Conservation (phyloP, 2,888 invertebrate genomes). For the Caenorhabditis drosophilae region DNA sequence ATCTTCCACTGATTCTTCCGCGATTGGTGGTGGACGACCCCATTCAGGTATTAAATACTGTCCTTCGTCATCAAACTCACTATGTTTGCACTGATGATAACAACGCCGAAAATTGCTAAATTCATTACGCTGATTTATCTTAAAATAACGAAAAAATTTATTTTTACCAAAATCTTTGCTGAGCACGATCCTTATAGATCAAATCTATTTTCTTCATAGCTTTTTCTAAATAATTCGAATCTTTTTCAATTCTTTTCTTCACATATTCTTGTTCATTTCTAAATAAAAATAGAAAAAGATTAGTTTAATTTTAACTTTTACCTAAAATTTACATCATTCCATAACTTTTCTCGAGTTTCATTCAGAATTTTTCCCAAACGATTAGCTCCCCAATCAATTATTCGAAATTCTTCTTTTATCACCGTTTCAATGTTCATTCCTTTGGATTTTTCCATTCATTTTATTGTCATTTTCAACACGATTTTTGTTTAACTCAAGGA, state of each 20-base stretch:
- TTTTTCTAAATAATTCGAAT: constrained; percentile 9
- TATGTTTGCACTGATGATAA: background rate
- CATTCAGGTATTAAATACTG: constrained; percentile 19
- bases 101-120: background rate
- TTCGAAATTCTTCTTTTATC: too few relatives aligned
- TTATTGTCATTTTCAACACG: too few relatives aligned
- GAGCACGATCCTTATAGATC: constrained; percentile 29
- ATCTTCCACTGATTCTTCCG: background rate
- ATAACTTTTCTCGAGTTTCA: constrained; percentile 17
- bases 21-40: constrained; percentile 15
- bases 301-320: too few relatives aligned
- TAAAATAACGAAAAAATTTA: background rate
- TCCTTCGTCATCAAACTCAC: background rate
- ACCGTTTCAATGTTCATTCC: background rate
- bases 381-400: too few relatives aligned
- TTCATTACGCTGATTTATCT: background rate
- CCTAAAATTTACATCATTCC: constrained; percentile 12
- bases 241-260: constrained; percentile 6
- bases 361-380: constrained; percentile 24
- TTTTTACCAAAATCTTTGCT: constrained; percentile 6
- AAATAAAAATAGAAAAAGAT: background rate
- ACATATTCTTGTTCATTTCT: constrained; percentile 22
- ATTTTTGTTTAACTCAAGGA: too few relatives aligned
- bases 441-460: background rate
- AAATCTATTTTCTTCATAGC: constrained; percentile 19